phyloP scores from a whole-genome alignment of 2,797 vertebrate species.

The Hypotaenidia philippensis region DNA sequence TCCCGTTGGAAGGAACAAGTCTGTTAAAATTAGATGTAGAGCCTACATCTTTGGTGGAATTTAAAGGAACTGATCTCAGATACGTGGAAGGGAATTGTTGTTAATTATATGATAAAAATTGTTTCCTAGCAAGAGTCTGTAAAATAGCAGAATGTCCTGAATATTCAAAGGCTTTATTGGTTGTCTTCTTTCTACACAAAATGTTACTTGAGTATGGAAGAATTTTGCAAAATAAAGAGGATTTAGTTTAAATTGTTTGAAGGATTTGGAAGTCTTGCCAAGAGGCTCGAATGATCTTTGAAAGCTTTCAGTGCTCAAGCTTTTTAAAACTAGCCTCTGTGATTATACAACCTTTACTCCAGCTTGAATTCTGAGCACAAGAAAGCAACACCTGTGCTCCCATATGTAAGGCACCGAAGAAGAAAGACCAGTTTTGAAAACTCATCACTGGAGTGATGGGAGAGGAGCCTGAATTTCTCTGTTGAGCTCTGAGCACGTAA shows the following conservation, averaged over 20 bases:
- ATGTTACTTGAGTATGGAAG: slow-evolving; percentile 1
- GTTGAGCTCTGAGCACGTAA: neutral
- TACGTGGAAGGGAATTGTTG: neutral
- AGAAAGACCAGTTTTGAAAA: neutral
- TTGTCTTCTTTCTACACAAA: slow-evolving; percentile 39
- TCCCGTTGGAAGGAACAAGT: neutral
- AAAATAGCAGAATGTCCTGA: slow-evolving; percentile 64
- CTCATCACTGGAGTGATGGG: neutral
- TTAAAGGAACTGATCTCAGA: neutral
- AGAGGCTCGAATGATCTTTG: slow-evolving; percentile 10
- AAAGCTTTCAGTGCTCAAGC: neutral
- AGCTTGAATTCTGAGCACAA: neutral
- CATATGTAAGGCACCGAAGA: neutral
- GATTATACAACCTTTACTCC: neutral
- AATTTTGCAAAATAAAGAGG: slow-evolving; percentile 21
- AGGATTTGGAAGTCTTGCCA: slow-evolving; percentile 22
- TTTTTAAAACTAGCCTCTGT: neutral
- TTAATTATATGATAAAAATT: slow-evolving; percentile 10
- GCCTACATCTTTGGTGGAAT: neutral
- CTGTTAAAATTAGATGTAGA: neutral
- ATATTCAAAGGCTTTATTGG: slow-evolving; percentile 54
- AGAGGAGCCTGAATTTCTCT: neutral
- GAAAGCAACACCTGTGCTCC: neutral
- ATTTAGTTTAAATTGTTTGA: slow-evolving; percentile 11
- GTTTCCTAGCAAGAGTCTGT: neutral